phyloP scores from a whole-genome alignment of 2,797 vertebrate species.

The Coregonus sp. region DNA sequence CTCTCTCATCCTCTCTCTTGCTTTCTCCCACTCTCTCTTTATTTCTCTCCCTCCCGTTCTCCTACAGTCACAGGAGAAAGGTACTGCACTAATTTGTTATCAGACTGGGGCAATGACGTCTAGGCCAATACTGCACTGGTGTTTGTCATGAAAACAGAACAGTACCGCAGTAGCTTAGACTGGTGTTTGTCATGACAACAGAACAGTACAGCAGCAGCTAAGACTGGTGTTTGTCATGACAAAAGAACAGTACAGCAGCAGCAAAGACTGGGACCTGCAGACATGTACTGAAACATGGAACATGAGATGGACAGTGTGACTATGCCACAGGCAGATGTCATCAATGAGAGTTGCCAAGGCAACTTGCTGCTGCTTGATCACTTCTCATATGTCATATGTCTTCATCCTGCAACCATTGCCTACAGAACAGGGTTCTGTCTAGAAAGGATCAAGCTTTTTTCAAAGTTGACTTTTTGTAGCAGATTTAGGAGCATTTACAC shows the following conservation, averaged over 20 bases:
- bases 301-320: constrained; percentile 23
- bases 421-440: constrained; percentile 21
- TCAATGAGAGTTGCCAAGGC: constrained; percentile 54
- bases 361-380: constrained; percentile 40
- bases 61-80: constrained; percentile 30
- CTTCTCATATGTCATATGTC: constrained; percentile 35
- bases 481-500: no score
- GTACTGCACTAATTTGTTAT: constrained; percentile 75
- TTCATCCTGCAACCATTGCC: constrained; percentile 9
- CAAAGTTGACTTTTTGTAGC: no score
- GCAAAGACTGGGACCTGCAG: constrained; percentile 45
- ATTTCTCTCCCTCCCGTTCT: constrained; percentile 38
- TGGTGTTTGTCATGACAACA: constrained; percentile 64
- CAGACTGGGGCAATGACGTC: constrained; percentile 67
- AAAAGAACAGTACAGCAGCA: constrained; percentile 53
- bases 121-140: constrained; percentile 72
- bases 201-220: constrained; percentile 24
- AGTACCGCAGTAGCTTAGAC: constrained; percentile 17
- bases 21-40: constrained; percentile 11
- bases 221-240: constrained; percentile 63
- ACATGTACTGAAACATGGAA: constrained; percentile 39
- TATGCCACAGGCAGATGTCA: constrained; percentile 31
- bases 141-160: constrained; percentile 67
- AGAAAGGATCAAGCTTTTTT: no score
- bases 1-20: not conserved